Evolutionary conservation across 2,888 invertebrate genomes (phyloP), one percentile per base, ranked within the genome.

Genomic region (Scaptomyza reducta): DNA sequence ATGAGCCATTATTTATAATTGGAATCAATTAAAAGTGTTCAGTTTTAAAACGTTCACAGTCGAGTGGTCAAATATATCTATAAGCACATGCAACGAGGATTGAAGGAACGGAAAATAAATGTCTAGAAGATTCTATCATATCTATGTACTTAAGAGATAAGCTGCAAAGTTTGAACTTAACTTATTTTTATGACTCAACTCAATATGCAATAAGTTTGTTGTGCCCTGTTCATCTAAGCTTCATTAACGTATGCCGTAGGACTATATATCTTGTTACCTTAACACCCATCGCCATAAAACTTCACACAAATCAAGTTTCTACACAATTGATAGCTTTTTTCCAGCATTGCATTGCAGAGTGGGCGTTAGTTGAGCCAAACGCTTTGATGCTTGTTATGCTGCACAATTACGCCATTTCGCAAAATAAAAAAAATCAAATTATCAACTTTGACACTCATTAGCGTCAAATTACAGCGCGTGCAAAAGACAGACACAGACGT

Each of bases 361-460:
- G 54, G 73, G 77, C 56, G 65, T 64, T 22, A 44, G 7, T 9
- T 27, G 25, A 18, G 11, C 1, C 33, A 18, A 57, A 38, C 45
- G 42, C 45, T 54, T 46, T 55, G 41, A 13, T 35, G 47, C 18
- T 47, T 33, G 38, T 49, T 56, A 49, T 25, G 41, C 14, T 9
- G 56, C 25, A 47, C 55, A 75, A 84, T 80, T 87, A 74, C 83
- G 76, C 65, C 82, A 87, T 87, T 84, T 80, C 85, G 65, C 66
- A 82, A 79, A 82, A 87, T 70, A 31, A 31, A 14, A n/a, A 35
- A n/a, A 38, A 38, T 14, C 86, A 75, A 87, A 86, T 83, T 67
- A 83, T 79, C 88, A 88, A 86, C 85, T 84, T 87, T 84, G 87
- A 80, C 87, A 83, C 83, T 88, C 87, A 83, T 83, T 83, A 83